Evolutionary conservation across 2,113 vertebrate species (phyloP).

Genomic region (Myocastor coypus): DNA sequence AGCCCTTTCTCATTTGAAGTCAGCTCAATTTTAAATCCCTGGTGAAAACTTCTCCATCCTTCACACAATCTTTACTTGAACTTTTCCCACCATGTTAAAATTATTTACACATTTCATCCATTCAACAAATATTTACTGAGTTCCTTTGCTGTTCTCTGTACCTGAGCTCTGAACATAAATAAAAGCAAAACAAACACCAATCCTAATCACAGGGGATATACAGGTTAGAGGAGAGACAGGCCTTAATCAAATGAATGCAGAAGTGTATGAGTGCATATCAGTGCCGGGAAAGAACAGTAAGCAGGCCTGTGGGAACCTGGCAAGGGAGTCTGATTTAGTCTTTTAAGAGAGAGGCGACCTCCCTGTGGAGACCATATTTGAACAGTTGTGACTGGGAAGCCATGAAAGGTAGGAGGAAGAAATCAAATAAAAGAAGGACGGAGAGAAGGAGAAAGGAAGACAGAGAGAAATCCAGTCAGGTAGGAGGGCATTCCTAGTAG

Average conservation of each 20-base stretch:
- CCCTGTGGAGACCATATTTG: background rate
- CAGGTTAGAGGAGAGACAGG: background rate
- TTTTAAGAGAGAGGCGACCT: background rate
- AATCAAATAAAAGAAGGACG: background rate
- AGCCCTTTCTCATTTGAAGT: background rate
- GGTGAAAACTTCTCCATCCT: background rate
- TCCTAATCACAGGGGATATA: background rate
- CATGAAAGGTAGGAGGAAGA: background rate
- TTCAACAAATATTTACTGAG: background rate
- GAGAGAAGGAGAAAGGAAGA: background rate
- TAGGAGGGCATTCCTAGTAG: background rate
- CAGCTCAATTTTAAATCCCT: conserved; percentile 33
- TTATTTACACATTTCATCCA: conserved; percentile 13
- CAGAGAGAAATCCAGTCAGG: background rate
- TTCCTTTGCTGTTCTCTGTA: conserved; percentile 14
- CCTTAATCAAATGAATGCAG: background rate
- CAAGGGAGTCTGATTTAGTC: background rate
- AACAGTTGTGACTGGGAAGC: conserved; percentile 7
- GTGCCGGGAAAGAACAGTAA: background rate
- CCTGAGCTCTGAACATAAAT: background rate
- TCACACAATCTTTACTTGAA: background rate
- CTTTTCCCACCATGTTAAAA: background rate
- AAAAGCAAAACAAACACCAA: background rate
- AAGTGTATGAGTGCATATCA: background rate
- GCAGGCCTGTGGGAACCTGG: background rate